A percentile compares a stretch with the other conserved stretches of the same genome.
Evolutionary conservation across 2,113 vertebrate species (phyloP).

Genomic region (Rhinogobius similis): DNA sequence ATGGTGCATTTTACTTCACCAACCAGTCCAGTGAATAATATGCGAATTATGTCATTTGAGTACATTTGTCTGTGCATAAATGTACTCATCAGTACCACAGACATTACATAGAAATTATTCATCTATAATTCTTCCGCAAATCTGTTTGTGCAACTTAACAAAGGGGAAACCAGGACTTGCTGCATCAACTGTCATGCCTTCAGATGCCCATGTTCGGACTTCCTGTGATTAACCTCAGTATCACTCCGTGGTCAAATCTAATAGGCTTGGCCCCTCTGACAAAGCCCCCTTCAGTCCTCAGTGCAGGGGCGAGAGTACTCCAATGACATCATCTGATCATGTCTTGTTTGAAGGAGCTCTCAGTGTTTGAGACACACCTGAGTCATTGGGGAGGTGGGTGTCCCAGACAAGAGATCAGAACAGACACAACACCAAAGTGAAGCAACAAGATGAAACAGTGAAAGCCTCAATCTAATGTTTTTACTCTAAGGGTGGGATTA

Average conservation of each 20-base stretch:
- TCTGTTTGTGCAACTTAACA: not conserved
- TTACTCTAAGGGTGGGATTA: constrained; percentile 29
- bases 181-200: constrained; percentile 36
- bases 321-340: constrained; percentile 6
- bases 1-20: not conserved
- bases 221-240: constrained; percentile 53
- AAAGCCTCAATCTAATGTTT: constrained; percentile 10
- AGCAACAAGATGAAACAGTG: constrained; percentile 22
- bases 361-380: constrained; percentile 45
- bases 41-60: not conserved
- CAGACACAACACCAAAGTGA: constrained; percentile 40
- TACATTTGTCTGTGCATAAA: not conserved
- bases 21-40: no score
- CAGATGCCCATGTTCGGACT: constrained; percentile 43
- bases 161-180: constrained; percentile 28
- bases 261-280: constrained; percentile 15
- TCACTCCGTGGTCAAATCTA: constrained; percentile 48
- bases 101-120: no score
- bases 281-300: constrained; percentile 23
- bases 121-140: constrained; percentile 17
- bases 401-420: constrained; percentile 34
- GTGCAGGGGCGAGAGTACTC: constrained; percentile 37
- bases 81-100: not conserved
- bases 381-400: constrained; percentile 53
- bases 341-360: not conserved